Percentiles rank a stretch among this genome's conserved stretches.
phyloP scores from a whole-genome alignment of 2,113 vertebrate genomes.

The Ivindomyrus marchei region DNA sequence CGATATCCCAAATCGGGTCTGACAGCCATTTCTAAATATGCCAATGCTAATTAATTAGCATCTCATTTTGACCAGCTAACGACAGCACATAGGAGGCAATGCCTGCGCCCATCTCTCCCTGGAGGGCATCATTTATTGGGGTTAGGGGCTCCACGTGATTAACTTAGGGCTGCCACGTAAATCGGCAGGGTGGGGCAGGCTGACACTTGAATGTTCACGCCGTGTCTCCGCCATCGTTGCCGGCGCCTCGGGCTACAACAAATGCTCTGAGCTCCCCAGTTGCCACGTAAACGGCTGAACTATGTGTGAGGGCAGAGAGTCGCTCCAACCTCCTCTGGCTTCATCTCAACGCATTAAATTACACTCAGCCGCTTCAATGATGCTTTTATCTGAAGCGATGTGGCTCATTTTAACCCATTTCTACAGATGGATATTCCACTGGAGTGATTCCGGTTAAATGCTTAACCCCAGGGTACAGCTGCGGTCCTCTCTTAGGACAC shows the following conservation, averaged over 20 bases:
- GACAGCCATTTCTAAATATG: conserved; percentile 91
- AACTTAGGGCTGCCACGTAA: conserved; percentile 79
- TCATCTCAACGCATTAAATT: not conserved
- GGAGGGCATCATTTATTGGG: conserved; percentile 79
- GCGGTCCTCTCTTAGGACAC: not conserved
- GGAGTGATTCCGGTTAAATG: not conserved
- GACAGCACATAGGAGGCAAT: conserved; percentile 79
- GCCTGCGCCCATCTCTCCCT: conserved; percentile 78
- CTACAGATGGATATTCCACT: not conserved
- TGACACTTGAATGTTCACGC: conserved; percentile 75
- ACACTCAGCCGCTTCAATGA: not conserved
- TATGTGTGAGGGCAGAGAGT: not conserved
- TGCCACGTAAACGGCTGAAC: conserved; percentile 44
- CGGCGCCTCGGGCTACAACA: conserved; percentile 60
- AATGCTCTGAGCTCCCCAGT: conserved; percentile 55
- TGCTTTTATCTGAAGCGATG: not conserved
- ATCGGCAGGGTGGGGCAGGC: conserved; percentile 61
- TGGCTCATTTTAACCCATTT: conserved; percentile 2
- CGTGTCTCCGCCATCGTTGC: conserved; percentile 68
- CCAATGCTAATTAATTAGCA: conserved; percentile 98
- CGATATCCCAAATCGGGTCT: conserved; percentile 86
- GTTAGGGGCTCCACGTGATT: conserved; percentile 72
- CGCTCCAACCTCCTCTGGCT: not conserved
- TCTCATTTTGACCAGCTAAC: conserved; percentile 87
- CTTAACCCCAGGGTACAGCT: not conserved